phyloP scores from a whole-genome alignment of 2,888 invertebrate species.

The Sclerodermus sp. region DNA sequence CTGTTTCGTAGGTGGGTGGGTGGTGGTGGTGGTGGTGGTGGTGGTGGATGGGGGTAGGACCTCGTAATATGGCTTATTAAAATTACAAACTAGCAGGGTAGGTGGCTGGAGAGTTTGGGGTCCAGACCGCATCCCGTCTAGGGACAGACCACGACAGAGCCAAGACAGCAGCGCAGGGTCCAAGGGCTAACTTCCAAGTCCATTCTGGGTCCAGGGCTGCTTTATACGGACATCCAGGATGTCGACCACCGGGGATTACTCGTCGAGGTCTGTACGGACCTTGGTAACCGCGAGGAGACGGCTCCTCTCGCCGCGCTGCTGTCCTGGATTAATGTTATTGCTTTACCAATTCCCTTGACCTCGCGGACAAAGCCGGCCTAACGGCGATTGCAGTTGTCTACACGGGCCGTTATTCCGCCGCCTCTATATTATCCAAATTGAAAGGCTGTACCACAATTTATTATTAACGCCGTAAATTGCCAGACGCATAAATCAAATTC shows the following conservation, averaged over 20 bases:
- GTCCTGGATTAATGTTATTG: constrained; percentile 55
- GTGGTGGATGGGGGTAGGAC: no score
- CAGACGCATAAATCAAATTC: no score
- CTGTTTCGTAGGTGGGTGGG: constrained; percentile 32
- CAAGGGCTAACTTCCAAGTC: constrained; percentile 44
- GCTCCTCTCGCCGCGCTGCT: constrained; percentile 28
- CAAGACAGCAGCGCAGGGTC: constrained; percentile 36
- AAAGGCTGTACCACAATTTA: no score
- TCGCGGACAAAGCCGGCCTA: constrained; percentile 25
- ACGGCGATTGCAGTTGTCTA: no score
- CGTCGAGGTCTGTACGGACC: constrained; percentile 34
- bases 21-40: no score
- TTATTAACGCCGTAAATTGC: no score
- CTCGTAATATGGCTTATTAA: constrained; percentile 55
- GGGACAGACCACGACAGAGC: constrained; percentile 50
- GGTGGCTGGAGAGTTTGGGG: constrained; percentile 32
- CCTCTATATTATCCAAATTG: no score
- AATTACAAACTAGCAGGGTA: constrained; percentile 42
- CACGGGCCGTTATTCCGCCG: no score
- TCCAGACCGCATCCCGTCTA: constrained; percentile 47
- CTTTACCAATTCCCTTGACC: constrained; percentile 42
- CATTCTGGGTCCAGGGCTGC: constrained; percentile 27
- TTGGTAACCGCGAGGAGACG: constrained; percentile 34
- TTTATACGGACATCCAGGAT: constrained; percentile 38
- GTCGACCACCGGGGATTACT: constrained; percentile 53